A percentile compares a stretch with the other conserved stretches of the same genome.
Evolutionary conservation across 2,113 vertebrate genomes (phyloP).

Genomic region (Papio anubis): DNA sequence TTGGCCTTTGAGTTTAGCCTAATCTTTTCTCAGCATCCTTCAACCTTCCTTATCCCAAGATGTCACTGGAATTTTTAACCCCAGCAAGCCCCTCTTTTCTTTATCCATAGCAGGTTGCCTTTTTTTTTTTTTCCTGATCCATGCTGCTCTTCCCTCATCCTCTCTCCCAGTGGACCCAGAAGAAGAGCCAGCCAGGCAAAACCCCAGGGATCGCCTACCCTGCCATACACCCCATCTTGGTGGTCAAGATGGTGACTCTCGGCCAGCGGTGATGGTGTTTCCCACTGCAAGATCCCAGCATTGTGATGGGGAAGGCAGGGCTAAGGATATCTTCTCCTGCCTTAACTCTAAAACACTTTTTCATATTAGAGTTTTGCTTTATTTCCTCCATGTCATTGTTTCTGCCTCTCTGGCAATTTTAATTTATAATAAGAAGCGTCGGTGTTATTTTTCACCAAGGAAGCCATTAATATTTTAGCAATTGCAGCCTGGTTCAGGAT

Average conservation of each 20-base stretch:
- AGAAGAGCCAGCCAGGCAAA: background rate
- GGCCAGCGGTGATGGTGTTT: background rate
- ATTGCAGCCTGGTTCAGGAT: background rate
- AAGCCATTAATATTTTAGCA: slow-evolving; percentile 52
- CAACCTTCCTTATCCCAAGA: rapidly evolving
- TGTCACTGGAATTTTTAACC: background rate
- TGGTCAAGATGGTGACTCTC: background rate
- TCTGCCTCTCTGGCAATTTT: background rate
- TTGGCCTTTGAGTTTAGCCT: background rate
- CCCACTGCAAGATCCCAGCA: background rate
- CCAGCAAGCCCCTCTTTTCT: background rate
- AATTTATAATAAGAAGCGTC: background rate
- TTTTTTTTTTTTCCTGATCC: background rate
- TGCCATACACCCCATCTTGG: rapidly evolving
- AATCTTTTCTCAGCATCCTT: background rate
- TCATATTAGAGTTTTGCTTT: background rate
- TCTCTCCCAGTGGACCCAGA: background rate
- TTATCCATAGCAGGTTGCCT: background rate
- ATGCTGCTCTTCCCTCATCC: background rate
- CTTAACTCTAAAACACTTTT: background rate
- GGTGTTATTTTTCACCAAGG: slow-evolving; percentile 34
- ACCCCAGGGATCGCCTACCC: background rate
- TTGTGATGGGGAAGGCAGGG: background rate
- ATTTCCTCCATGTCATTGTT: background rate
- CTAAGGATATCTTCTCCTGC: background rate